Base-by-base conservation (phyloP, 53 echinoderm and acorn worm species). In the Crossaster papposus region DNA sequence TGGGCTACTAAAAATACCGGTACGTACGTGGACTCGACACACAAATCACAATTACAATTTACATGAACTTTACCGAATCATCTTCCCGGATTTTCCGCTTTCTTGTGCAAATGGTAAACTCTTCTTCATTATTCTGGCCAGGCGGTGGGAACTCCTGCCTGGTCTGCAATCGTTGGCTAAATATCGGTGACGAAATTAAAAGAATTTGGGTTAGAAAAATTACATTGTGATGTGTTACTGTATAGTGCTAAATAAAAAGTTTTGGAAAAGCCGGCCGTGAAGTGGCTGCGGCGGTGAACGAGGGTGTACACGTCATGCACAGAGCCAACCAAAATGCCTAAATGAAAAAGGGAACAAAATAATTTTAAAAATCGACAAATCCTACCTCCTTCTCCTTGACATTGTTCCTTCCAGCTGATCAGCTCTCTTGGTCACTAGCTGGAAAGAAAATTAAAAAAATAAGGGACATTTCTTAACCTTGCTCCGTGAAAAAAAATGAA, bases 81-180 rank as follows among this genome's bases (percentile, higher is more conserved):
- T 83, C 83, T 54, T 95, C 95, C 29, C 91, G 37, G 7, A 85
- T 78, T 90, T 93, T 95, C 62, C 93, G 77, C 64, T 95, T 93
- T 83, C 95, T 91, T 29, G 91, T 89, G 53, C 93, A 95, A 91
- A 95, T 81, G 64, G 54, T 79, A 44, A 86, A 84, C 28, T 74
- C 73, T 36, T 91, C 91, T 68, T 91, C 91, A 17, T 20, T 55
- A 8, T 89, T 81, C 51, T 72, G 50, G 32, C 13, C 79, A 55
- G 82, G 28, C 51, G 38, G 22, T 29, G 44, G 36, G 32, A 9
- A 70, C 36, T 88, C 88, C 26, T 95, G 91, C 55, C 82, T 91
- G 29, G 89, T 88, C 85, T 93, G 93, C 86, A 93, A 87, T 72
- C 91, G 85, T 13, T 89, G 83, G 72, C 92, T 95, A 20, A 36